These are phyloP conservation scores for Marronus borbonicus DNA, from an alignment of 2,888 invertebrate genomes.

Conservation along the genomic window DNA sequence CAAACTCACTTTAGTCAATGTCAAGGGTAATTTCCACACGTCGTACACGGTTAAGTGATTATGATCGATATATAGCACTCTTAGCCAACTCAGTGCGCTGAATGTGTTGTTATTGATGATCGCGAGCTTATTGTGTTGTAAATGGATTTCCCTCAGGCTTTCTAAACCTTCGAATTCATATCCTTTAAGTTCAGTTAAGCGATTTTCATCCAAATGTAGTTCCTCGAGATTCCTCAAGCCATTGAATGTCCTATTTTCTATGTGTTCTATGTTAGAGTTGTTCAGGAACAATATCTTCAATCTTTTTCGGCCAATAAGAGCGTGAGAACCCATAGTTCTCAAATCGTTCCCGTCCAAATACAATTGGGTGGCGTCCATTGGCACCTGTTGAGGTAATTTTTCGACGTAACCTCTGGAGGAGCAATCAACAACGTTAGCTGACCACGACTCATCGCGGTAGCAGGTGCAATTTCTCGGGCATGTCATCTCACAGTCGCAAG, in stretches of 20 bases:
- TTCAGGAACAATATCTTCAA: slow-evolving; percentile 84
- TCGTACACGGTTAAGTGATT: slow-evolving; percentile 80
- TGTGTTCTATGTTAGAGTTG: slow-evolving; percentile 82
- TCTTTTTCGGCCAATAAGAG: slow-evolving; percentile 88
- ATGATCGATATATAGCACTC: slow-evolving; percentile 80
- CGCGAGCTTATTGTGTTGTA: slow-evolving; percentile 83
- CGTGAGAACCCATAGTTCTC: slow-evolving; percentile 83
- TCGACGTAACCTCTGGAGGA: slow-evolving; percentile 80
- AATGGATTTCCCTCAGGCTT: slow-evolving; percentile 79
- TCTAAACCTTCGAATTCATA: slow-evolving; percentile 87
- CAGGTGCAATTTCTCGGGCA: slow-evolving; percentile 91
- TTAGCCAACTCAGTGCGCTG: slow-evolving; percentile 76
- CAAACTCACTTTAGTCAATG: slow-evolving; percentile 78
- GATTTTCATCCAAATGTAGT: slow-evolving; percentile 84
- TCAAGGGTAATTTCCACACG: slow-evolving; percentile 81
- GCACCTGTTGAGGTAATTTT: slow-evolving; percentile 85
- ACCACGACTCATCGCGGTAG: slow-evolving; percentile 91
- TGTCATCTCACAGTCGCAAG: slow-evolving; percentile 94
- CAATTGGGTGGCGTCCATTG: slow-evolving; percentile 92
- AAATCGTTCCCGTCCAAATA: slow-evolving; percentile 90
- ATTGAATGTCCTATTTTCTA: slow-evolving; percentile 88
- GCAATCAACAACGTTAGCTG: slow-evolving; percentile 89
- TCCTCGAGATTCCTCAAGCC: slow-evolving; percentile 85
- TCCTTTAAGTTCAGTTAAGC: slow-evolving; percentile 79
- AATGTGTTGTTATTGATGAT: slow-evolving; percentile 83